Evolutionary conservation across 2,113 vertebrate species (phyloP).

Genomic region (Scopus umbretta): DNA sequence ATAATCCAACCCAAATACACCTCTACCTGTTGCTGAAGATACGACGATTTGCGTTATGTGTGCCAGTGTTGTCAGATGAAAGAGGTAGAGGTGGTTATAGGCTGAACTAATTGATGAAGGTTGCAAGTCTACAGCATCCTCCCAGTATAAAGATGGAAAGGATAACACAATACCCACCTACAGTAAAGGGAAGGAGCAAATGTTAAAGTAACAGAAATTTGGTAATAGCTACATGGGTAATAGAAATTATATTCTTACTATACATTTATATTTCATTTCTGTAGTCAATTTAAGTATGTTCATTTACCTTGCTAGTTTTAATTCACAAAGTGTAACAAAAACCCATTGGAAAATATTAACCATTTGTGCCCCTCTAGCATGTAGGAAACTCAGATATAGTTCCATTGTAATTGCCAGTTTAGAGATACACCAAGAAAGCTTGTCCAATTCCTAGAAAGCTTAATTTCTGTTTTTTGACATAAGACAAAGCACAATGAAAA

Average conservation of each 20-base stretch:
- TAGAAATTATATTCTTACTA: neutral
- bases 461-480: neutral
- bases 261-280: neutral
- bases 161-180: conserved; percentile 90
- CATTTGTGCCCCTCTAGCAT: neutral
- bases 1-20: neutral
- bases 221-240: neutral
- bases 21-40: conserved; percentile 73
- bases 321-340: neutral
- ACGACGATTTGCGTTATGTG: conserved; percentile 89
- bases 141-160: conserved; percentile 91
- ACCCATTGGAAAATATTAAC: neutral
- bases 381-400: neutral
- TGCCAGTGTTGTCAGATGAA: conserved; percentile 92
- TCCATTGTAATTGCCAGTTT: neutral
- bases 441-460: neutral
- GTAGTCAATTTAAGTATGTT: neutral
- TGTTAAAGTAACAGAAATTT: neutral
- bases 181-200: neutral
- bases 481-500: neutral
- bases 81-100: conserved; percentile 91
- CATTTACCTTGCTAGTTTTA: neutral
- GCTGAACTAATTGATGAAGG: conserved; percentile 89
- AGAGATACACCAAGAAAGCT: neutral
- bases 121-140: conserved; percentile 87